phyloP scores from a whole-genome alignment of 2,797 vertebrate genomes.

The Pteronotus mesoamericanus region DNA sequence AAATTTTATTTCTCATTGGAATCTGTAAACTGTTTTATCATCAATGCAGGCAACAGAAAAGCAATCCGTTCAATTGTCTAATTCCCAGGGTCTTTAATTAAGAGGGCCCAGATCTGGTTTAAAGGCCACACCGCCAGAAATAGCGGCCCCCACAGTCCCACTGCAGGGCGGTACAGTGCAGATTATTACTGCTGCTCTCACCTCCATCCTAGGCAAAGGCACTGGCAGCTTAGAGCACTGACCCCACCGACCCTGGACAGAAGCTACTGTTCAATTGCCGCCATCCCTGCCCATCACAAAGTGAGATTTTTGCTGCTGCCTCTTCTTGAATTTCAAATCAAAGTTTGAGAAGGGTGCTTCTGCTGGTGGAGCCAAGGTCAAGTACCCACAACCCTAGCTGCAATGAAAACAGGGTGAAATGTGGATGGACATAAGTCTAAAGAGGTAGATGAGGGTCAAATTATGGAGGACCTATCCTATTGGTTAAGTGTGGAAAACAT shows the following conservation, averaged over 20 bases:
- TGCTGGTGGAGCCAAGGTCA: neutral
- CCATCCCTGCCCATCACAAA: neutral
- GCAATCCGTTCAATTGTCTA: neutral
- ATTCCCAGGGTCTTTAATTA: neutral
- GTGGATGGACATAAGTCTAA: neutral
- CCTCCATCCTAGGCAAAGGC: neutral
- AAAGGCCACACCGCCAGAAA: neutral
- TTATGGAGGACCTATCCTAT: neutral
- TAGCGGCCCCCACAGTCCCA: neutral
- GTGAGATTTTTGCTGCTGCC: neutral
- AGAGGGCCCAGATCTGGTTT: neutral
- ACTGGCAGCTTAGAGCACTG: neutral
- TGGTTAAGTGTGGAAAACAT: neutral
- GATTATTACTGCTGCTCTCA: neutral
- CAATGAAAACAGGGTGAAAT: neutral
- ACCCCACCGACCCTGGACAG: neutral
- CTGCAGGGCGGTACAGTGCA: neutral
- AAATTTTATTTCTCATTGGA: neutral
- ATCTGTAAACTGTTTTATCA: neutral
- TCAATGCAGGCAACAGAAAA: neutral
- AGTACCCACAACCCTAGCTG: neutral
- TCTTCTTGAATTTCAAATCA: neutral
- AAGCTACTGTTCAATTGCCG: neutral
- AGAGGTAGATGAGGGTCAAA: neutral
- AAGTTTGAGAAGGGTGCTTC: neutral